A percentile compares a stretch with the other conserved stretches of the same genome.
Evolutionary conservation across 2,888 invertebrate species (phyloP).

Genomic region (Phytoseiulus persimilis): DNA sequence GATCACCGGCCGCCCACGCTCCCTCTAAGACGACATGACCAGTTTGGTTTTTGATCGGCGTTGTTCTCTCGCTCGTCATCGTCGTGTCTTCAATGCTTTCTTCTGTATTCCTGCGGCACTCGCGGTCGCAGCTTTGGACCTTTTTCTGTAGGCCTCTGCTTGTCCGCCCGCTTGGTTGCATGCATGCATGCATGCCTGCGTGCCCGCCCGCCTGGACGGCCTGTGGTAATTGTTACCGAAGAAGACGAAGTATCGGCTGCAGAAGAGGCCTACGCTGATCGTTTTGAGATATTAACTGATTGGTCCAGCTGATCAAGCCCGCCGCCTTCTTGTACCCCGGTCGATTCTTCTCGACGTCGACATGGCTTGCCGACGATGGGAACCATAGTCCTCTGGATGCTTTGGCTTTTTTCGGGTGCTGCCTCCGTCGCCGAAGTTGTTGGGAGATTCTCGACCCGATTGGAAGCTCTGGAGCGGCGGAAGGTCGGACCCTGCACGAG

Average conservation of each 20-base stretch:
- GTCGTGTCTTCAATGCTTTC: neutral
- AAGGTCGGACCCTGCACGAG: conserved; percentile 5
- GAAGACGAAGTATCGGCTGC: neutral
- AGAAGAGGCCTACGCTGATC: neutral
- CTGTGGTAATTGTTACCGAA: neutral
- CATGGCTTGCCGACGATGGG: neutral
- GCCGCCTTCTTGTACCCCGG: neutral
- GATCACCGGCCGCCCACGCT: neutral
- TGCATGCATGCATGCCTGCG: no score
- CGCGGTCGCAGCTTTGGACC: neutral
- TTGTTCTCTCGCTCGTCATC: neutral
- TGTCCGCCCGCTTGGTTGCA: no score
- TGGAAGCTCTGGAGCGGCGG: neutral
- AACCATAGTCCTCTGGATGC: neutral
- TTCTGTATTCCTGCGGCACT: neutral
- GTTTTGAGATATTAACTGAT: conserved; percentile 5
- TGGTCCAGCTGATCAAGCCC: neutral
- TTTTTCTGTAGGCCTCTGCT: neutral
- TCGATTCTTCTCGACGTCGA: neutral
- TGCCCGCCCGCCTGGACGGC: neutral
- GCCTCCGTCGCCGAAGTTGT: no score
- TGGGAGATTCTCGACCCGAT: neutral
- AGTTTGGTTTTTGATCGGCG: neutral
- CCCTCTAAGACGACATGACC: neutral
- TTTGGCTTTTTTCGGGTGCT: neutral